phyloP scores from a whole-genome alignment of 2,113 vertebrate genomes.

The Tragulus kanchil region DNA sequence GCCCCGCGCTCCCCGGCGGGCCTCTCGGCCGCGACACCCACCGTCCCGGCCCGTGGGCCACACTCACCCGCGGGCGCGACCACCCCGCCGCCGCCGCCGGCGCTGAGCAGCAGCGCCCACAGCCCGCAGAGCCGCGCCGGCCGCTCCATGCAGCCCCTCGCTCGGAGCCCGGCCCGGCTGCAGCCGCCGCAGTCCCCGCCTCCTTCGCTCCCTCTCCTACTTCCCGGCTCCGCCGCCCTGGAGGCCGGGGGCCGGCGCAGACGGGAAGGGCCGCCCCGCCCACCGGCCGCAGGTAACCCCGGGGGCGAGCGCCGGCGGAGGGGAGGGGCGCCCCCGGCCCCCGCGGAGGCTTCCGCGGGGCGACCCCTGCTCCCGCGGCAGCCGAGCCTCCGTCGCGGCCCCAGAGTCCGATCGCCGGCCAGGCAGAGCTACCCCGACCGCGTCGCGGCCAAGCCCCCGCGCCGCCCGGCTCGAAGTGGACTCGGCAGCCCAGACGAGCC shows the following conservation, averaged over 20 bases:
- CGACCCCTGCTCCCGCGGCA: neutral
- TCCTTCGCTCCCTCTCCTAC: conserved; percentile 63
- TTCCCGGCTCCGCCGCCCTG: conserved; percentile 74
- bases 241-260: conserved; percentile 61
- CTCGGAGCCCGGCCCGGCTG: conserved; percentile 42
- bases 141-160: conserved; percentile 75
- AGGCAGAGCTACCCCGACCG: neutral
- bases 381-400: neutral
- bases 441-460: neutral
- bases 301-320: neutral
- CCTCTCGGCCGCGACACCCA: neutral
- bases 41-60: neutral
- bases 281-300: conserved; percentile 76
- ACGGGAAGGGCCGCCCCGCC: conserved; percentile 77
- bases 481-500: neutral
- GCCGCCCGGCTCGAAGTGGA: too few relatives aligned
- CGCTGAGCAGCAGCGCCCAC: conserved; percentile 68
- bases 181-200: conserved; percentile 71
- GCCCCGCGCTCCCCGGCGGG: neutral
- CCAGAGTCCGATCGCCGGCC: rapidly evolving
- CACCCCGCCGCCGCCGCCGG: neutral
- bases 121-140: conserved; percentile 60
- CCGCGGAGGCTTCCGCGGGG: neutral
- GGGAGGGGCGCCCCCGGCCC: neutral
- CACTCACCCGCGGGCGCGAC: conserved; percentile 71